These are phyloP conservation scores for Pediacus dermestoides DNA, from an alignment of 2,888 invertebrate species.

Conservation along the genomic window DNA sequence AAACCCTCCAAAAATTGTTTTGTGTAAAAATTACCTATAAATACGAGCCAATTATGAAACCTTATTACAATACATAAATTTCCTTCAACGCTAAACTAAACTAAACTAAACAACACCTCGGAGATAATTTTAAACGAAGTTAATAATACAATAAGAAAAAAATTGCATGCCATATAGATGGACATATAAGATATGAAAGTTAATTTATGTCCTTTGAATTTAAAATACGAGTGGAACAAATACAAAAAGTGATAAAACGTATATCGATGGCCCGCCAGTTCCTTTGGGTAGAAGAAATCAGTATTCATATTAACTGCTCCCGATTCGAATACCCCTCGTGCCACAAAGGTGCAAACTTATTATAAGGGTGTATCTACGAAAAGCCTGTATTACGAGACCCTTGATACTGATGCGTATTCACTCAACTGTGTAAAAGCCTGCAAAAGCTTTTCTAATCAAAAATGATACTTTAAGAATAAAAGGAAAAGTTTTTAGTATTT, in stretches of 20 bases:
- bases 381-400: conserved; percentile 46
- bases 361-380: conserved; percentile 47
- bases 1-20: too few species aligned
- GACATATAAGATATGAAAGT: conserved; percentile 29
- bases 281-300: conserved; percentile 39
- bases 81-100: too few species aligned
- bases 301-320: conserved; percentile 48
- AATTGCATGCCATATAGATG: too few species aligned
- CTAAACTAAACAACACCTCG: too few species aligned
- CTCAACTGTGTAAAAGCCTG: conserved; percentile 45
- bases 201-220: conserved; percentile 30
- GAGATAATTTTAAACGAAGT: too few species aligned
- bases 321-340: conserved; percentile 38
- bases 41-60: too few species aligned
- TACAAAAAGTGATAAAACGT: conserved; percentile 40
- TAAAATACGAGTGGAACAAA: conserved; percentile 30
- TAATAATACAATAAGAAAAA: too few species aligned
- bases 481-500: conserved; percentile 19
- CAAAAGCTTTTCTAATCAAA: conserved; percentile 42
- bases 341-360: conserved; percentile 49
- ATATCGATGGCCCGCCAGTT: conserved; percentile 34
- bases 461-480: conserved; percentile 31
- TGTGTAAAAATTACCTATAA: too few species aligned
- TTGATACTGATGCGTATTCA: conserved; percentile 45
- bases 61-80: too few species aligned